Base-by-base conservation (phyloP, 2,888 invertebrate genomes). In the Cheilosia pagana region DNA sequence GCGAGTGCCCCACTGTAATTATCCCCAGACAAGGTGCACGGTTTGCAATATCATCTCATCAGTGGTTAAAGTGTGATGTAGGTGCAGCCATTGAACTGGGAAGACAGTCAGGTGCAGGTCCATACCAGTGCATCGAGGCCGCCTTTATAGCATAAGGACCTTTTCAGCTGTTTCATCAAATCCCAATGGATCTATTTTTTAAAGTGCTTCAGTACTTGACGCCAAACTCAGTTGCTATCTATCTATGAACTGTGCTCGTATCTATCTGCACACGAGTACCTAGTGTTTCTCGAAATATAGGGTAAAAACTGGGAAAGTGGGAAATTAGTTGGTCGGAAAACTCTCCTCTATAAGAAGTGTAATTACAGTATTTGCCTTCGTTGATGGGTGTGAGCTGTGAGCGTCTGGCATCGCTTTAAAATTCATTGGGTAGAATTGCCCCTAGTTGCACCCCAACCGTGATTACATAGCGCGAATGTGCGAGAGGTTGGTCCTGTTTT, bases 281-380 rank as follows among this genome's bases (percentile, higher is more conserved):
- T 53, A n/a, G 41, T 2, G 10, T 52, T 53, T 45, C 50, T 39
- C 14, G 23, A 21, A 59, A 55, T 55, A 60, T 55, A 43, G 72
- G 41, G 77, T 78, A 52, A 83, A 57, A 83, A 74, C 59, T 70
- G 65, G 63, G 68, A 78, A 78, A 83, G 68, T 78, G 78, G 83
- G 39, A 83, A 78, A 83, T 83, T 83, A 68, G 82, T 68, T 68
- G 67, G 77, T 70, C 63, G 74, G 67, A 71, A 81, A 76, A 67
- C 70, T 43, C 45, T 68, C 57, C 35, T 70, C 31, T 65, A 43
- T 25, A 81, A 60, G 79, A 81, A 60, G 79, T 71, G 55, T 79
- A 85, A 85, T 79, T 85, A 85, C 70, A 71, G 63, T 75, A 68
- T 77, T 85, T 85, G 74, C 53, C 63, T 65, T 28, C 14, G 70